phyloP scores from a whole-genome alignment of 1,140 invertebrate genomes.

The Polyergus mexicanus region DNA sequence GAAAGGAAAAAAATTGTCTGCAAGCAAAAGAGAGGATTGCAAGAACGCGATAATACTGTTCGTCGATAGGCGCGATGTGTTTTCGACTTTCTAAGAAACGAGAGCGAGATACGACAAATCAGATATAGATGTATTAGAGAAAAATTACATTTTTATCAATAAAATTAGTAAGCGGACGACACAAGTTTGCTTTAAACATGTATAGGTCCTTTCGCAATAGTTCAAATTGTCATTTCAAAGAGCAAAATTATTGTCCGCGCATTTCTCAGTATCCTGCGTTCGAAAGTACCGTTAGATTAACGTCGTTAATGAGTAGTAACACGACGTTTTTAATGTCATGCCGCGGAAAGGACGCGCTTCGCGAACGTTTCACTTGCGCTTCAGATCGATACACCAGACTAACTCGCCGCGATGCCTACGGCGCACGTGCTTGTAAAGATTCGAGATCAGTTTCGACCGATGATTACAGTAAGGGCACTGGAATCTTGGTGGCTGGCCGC shows the following conservation, averaged over 20 bases:
- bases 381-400: constrained; percentile 67
- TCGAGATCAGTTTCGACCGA: constrained; percentile 68
- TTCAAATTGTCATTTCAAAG: neutral
- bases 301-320: neutral
- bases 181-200: neutral
- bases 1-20: constrained; percentile 68
- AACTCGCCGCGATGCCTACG: constrained; percentile 76
- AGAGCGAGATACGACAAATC: neutral
- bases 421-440: constrained; percentile 72
- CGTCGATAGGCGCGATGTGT: neutral
- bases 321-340: neutral
- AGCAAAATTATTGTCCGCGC: neutral
- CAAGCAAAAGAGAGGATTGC: constrained; percentile 70
- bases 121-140: neutral
- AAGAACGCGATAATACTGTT: neutral
- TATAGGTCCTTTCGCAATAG: neutral
- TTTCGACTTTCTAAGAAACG: neutral
- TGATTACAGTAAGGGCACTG: constrained; percentile 83
- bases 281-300: neutral
- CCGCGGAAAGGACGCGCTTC: neutral
- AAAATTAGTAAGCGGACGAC: neutral
- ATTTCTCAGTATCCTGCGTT: neutral
- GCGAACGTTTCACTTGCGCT: constrained; percentile 22
- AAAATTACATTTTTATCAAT: neutral
- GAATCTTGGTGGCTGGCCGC: constrained; percentile 83